These are phyloP conservation scores for Mionectes olivaceus DNA, from an alignment of 2,797 vertebrate species.

Conservation along the genomic window DNA sequence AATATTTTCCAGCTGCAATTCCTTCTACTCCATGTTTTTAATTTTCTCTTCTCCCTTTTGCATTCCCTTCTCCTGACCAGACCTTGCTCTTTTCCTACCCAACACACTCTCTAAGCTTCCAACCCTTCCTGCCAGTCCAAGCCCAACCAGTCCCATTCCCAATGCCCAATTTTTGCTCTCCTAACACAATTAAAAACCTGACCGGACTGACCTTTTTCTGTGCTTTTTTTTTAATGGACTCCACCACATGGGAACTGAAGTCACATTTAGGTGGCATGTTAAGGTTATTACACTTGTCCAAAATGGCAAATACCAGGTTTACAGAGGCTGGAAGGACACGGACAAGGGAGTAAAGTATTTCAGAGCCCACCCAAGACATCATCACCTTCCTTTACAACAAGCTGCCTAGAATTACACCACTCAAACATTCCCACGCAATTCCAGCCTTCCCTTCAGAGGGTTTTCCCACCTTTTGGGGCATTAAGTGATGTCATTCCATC, in stretches of 20 bases:
- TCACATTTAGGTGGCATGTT: fast-evolving
- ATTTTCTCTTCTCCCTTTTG: not conserved
- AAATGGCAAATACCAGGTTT: not conserved
- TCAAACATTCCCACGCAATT: not conserved
- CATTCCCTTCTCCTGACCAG: not conserved
- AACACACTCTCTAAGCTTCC: not conserved
- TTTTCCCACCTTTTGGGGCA: fast-evolving
- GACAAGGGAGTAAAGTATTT: not conserved
- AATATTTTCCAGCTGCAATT: fast-evolving
- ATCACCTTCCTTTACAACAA: not conserved
- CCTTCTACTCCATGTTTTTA: not conserved
- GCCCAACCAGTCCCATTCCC: not conserved
- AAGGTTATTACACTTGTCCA: not conserved
- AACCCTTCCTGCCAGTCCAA: not conserved
- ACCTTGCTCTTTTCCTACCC: not conserved
- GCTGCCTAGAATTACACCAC: not conserved
- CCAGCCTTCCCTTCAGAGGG: not conserved
- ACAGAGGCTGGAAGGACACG: not conserved
- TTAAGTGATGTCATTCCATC: fast-evolving
- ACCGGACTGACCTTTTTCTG: not conserved
- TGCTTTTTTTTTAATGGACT: not conserved
- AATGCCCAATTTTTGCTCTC: not conserved
- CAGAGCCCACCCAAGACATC: not conserved
- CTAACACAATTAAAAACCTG: fast-evolving
- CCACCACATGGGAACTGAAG: not conserved